Evolutionary conservation across 2,797 vertebrate genomes (phyloP).

Genomic region (Acrossocheilus wenchowensis): DNA sequence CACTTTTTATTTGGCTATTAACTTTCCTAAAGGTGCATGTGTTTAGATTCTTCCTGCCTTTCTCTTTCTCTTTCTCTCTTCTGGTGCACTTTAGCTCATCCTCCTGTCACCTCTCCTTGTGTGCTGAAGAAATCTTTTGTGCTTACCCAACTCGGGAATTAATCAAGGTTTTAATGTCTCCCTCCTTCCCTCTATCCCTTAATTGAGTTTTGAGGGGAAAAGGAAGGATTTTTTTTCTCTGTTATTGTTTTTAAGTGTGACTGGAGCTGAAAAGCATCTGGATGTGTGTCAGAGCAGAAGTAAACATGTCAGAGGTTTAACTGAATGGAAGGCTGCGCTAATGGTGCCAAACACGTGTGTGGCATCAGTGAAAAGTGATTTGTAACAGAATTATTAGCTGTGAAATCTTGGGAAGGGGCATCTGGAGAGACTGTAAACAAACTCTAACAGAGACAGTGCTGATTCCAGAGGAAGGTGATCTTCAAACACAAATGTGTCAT

Average conservation of each 20-base stretch:
- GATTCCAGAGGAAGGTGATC: neutral
- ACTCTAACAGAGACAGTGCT: too few species aligned
- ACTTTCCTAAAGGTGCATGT: neutral
- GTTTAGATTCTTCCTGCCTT: constrained; percentile 52
- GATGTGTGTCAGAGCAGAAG: constrained; percentile 60
- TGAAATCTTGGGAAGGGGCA: constrained; percentile 3
- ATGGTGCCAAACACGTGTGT: constrained; percentile 39
- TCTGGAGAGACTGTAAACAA: neutral
- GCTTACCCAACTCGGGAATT: constrained; percentile 76
- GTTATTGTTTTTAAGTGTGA: constrained; percentile 60
- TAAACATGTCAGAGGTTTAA: constrained; percentile 70
- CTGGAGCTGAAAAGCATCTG: constrained; percentile 54
- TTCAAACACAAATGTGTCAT: neutral
- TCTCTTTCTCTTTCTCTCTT: constrained; percentile 72
- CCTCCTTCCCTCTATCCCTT: constrained; percentile 75
- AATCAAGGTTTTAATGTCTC: constrained; percentile 82
- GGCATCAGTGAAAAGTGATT: constrained; percentile 29
- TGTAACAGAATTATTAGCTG: constrained; percentile 34
- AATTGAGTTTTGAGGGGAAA: constrained; percentile 75
- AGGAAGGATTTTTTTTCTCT: constrained; percentile 64
- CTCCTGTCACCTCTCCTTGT: constrained; percentile 68
- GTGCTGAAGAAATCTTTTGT: constrained; percentile 77
- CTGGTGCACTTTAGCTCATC: constrained; percentile 65
- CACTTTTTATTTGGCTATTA: neutral
- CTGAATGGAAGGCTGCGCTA: constrained; percentile 62